These are phyloP conservation scores for Theristicus caerulescens DNA, from an alignment of 2,113 vertebrate genomes.

Conservation along the genomic window DNA sequence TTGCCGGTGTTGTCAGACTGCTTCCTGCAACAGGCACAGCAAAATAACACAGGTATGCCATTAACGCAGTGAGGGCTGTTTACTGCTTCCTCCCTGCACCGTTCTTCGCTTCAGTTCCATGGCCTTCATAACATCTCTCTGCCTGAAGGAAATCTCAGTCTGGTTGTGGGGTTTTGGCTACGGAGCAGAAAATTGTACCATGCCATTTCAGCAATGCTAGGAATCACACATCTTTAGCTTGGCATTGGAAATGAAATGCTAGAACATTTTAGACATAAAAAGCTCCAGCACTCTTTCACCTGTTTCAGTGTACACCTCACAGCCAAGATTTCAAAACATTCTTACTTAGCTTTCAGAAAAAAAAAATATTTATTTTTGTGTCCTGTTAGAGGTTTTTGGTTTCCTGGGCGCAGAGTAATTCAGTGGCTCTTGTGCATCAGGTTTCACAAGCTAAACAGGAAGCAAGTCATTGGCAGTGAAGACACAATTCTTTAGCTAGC, in stretches of 20 bases:
- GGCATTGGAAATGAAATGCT: background rate
- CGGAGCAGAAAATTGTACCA: background rate
- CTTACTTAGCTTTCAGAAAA: background rate
- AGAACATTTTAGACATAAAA: background rate
- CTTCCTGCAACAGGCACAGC: constrained; percentile 41
- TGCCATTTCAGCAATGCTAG: background rate
- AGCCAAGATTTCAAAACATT: background rate
- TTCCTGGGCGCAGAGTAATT: background rate
- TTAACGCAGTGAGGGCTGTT: background rate
- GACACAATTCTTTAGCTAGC: constrained; percentile 25
- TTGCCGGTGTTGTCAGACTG: constrained; percentile 12
- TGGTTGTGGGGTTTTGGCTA: background rate
- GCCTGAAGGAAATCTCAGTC: background rate
- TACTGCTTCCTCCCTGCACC: background rate
- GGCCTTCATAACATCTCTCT: background rate
- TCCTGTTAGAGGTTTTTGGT: background rate
- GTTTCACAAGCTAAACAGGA: constrained; percentile 54
- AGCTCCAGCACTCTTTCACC: background rate
- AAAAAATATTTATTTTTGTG: background rate
- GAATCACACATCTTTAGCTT: background rate
- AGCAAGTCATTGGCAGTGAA: constrained; percentile 43
- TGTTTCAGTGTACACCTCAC: background rate
- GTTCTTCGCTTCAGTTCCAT: background rate
- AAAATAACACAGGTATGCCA: background rate
- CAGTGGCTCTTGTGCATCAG: constrained; percentile 6